A percentile compares a stretch with the other conserved stretches of the same genome.
phyloP scores from a whole-genome alignment of 1,140 invertebrate species.

The Drosophila pseudoananassae region DNA sequence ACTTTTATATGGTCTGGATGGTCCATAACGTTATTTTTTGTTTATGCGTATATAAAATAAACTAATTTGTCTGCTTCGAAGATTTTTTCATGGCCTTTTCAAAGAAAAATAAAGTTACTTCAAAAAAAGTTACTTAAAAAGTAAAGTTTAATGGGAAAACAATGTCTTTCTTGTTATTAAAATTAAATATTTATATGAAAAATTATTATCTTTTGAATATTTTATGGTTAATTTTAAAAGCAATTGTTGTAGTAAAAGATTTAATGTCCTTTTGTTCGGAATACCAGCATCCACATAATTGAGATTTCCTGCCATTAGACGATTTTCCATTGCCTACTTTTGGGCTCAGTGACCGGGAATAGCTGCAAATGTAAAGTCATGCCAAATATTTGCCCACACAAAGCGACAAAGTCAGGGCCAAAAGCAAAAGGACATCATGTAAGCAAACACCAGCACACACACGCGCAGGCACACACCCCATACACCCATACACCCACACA shows the following conservation, averaged over 20 bases:
- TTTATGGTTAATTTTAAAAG: background rate
- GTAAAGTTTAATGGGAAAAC: background rate
- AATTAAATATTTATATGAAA: background rate
- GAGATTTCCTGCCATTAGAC: constrained; percentile 33
- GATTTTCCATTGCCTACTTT: constrained; percentile 29
- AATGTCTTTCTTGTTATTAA: background rate
- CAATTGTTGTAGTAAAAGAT: background rate
- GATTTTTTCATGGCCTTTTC: constrained; percentile 13
- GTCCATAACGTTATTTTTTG: constrained; percentile 26
- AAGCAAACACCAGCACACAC: constrained; percentile 18
- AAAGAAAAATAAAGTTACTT: background rate
- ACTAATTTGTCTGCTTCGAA: constrained; percentile 26
- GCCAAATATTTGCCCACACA: constrained; percentile 64
- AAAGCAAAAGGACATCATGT: constrained; percentile 46
- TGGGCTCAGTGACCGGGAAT: constrained; percentile 33
- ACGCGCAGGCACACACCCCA: no score
- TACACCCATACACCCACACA: background rate
- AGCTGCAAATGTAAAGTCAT: constrained; percentile 60
- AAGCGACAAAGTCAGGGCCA: constrained; percentile 55
- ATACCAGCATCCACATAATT: constrained; percentile 20
- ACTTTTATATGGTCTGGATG: constrained; percentile 45
- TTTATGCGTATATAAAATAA: constrained; percentile 49
- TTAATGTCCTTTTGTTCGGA: background rate
- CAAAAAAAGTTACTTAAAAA: background rate
- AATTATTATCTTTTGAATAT: background rate